A percentile compares a stretch with the other conserved stretches of the same genome.
Evolutionary conservation across 1,140 invertebrate species (phyloP).

Genomic region (Samia ricini): DNA sequence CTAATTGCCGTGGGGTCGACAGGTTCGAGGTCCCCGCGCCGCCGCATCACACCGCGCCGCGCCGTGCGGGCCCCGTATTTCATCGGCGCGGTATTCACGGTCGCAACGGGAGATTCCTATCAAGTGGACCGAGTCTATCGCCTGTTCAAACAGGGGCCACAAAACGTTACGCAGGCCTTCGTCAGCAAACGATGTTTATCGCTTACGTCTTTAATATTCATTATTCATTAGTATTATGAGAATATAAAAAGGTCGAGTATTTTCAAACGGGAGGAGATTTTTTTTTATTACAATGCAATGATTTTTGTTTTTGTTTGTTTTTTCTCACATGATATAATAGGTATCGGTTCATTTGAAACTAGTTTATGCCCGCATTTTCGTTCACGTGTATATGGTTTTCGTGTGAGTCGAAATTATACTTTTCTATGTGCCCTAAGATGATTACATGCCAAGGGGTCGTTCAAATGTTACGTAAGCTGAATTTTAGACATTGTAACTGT

Average conservation of each 20-base stretch:
- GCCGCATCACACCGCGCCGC: too few species aligned
- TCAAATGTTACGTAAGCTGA: too few species aligned
- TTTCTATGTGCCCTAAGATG: too few species aligned
- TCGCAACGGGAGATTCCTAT: conserved; percentile 42
- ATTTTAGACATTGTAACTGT: too few species aligned
- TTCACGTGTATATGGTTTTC: too few species aligned
- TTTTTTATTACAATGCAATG: too few species aligned
- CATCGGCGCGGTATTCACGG: conserved; percentile 12
- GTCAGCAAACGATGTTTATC: conserved; percentile 46
- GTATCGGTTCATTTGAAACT: not conserved
- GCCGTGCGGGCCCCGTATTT: conserved; percentile 44
- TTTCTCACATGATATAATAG: not conserved
- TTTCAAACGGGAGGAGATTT: conserved; percentile 3
- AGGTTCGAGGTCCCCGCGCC: conserved; percentile 18
- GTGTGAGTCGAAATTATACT: too few species aligned
- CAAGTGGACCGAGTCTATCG: conserved; percentile 38
- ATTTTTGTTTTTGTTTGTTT: too few species aligned
- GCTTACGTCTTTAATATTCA: conserved; percentile 44
- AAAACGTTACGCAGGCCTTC: conserved; percentile 3
- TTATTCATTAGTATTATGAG: conserved; percentile 45
- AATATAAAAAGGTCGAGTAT: conserved; percentile 12
- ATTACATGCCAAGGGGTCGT: too few species aligned
- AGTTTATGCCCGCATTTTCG: too few species aligned
- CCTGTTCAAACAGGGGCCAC: conserved; percentile 3
- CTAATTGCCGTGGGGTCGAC: conserved; percentile 39